Evolutionary conservation across 92 coral and sea anemone species (phyloP), one percentile per base, ranked within the genome.

Genomic region (Desmophyllum pertusum): DNA sequence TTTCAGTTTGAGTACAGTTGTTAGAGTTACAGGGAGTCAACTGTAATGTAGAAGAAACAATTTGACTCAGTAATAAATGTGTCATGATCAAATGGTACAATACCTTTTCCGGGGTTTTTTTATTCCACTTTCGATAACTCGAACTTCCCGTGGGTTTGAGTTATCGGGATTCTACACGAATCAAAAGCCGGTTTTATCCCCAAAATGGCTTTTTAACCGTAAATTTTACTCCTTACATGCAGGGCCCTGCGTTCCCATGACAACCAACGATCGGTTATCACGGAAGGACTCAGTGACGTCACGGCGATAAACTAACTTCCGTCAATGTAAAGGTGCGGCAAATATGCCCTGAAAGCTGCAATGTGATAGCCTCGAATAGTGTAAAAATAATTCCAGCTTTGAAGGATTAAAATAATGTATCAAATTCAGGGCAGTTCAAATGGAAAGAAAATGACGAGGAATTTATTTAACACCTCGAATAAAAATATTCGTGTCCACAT

Each of bases 271-370:
- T 7, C 42, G 46, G 33, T 66, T 66, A 66, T 66, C 71, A 3
- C 40, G n/a, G 5, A 50, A 50, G 55, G 18, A 31, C 39, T 55
- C 46, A 37, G 1, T 52, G 45, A 57, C 41, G 63, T 74, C 78
- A 74, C 61, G 39, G 3, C 15, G 55, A 6, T 30, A 30, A 18
- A 42, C 55, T 4, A 62, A 77, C 65, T 77, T 62, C 71, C 43
- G 38, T 66, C 41, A 29, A 67, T 14, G 21, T 30, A 27, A 67
- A 67, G 84, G 74, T 79, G 75, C 55, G 63, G 64, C 63, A 66
- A 40, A 65, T 23, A 65, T 66, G 6, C 48, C 10, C 57, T 64
- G 37, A 48, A 69, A 35, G 45, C 7, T 71, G 76, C 48, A 39
- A 40, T 11, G 75, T 39, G 30, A 71, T 1, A 66, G 8, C 19